Evolutionary conservation across 2,888 invertebrate genomes (phyloP), one percentile per base, ranked within the genome.

Genomic region (Plagodis pulveraria): DNA sequence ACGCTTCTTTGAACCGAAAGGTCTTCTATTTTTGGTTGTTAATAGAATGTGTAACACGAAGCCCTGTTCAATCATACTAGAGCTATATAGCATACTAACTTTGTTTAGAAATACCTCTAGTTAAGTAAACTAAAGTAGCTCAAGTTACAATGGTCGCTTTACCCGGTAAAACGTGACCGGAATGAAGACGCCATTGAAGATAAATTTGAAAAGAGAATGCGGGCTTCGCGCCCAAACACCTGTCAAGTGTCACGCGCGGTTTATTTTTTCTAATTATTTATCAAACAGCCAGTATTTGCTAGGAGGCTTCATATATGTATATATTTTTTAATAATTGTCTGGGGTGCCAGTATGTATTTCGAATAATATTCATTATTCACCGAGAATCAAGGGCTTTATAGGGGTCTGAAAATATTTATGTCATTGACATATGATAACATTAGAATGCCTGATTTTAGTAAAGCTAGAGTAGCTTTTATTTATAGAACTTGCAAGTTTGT

Each of bases 141-240:
- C 74, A 68, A 38, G n/a, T 62, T 72, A 75, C 58, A 70, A 56
- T 74, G 78, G 80, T 50, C 51, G 38, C 12, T 68, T 63, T 71
- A 68, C 71, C 70, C 72, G 71, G 65, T 62, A 55, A 76, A 72
- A 86, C 86, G 86, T 86, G 86, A 85, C 81, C 59, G 58, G 86
- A 80, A 86, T 86, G 71, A 33, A 72, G 73, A 72, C 76, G 59
- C 59, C 67, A 66, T 69, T 63, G 58, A 65, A 63, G 73, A 74
- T 74, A 71, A 71, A 71, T 77, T 84, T 72, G 67, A 81, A 81
- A 81, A 77, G 74, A 79, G 82, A 81, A 86, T 86, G 86, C 86
- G 86, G 85, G 86, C 76, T 78, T 78, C 72, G 78, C 83, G 83
- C 79, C 79, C 77, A 76, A 79, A 79, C 86, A 86, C 75, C 83